Evolutionary conservation across 2,113 vertebrate species (phyloP).

Genomic region (Istiophorus platypterus): DNA sequence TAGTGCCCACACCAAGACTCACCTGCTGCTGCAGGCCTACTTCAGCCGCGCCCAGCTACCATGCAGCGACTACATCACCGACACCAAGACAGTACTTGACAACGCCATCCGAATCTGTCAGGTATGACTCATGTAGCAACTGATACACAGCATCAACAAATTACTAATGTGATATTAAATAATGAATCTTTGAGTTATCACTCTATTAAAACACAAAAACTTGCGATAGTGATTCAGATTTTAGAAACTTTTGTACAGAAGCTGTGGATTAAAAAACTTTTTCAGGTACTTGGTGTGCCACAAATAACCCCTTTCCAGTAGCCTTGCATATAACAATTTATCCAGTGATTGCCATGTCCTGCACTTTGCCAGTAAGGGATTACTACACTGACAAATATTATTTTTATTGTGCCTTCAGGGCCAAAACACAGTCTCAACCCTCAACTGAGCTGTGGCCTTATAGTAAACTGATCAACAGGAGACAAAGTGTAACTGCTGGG

Average conservation of each 20-base stretch:
- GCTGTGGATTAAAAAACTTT: background rate
- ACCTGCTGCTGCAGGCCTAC: constrained; percentile 96
- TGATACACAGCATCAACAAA: background rate
- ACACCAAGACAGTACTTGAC: constrained; percentile 97
- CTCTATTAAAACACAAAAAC: background rate
- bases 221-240: background rate
- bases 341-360: background rate
- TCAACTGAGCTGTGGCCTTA: background rate
- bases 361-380: background rate
- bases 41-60: constrained; percentile 92
- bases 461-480: background rate
- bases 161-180: background rate
- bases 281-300: too few species aligned
- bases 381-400: background rate
- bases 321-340: too few species aligned
- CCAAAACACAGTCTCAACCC: background rate
- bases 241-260: background rate
- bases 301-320: too few species aligned
- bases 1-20: constrained; percentile 96
- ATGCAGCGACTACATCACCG: constrained; percentile 95
- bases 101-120: constrained; percentile 96
- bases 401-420: background rate
- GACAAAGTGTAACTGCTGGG: background rate
- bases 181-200: background rate
- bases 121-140: constrained; percentile 77